Conservation (phyloP, 2,113 vertebrate species). For the Ochotona princeps region DNA sequence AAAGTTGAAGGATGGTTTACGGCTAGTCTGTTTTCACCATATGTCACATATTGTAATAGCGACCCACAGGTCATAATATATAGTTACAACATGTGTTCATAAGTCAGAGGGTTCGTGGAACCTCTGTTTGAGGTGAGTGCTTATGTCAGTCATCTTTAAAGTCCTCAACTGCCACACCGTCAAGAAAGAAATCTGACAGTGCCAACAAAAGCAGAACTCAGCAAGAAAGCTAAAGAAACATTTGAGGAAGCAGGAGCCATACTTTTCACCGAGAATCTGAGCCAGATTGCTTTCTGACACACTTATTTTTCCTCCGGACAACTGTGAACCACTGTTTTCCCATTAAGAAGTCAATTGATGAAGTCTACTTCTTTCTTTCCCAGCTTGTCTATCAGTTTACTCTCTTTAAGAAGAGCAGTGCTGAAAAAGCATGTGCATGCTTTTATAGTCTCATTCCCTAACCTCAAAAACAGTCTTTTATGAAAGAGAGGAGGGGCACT, state of each 20-base stretch:
- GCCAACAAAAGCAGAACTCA: conserved; percentile 83
- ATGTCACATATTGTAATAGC: conserved; percentile 79
- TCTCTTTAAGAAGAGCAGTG: conserved; percentile 16
- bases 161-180: conserved; percentile 69
- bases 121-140: conserved; percentile 84
- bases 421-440: conserved; percentile 4
- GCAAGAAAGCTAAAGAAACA: conserved; percentile 80
- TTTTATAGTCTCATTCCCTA: conserved; percentile 28
- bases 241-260: conserved; percentile 73
- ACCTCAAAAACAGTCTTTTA: conserved; percentile 46
- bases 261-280: conserved; percentile 73
- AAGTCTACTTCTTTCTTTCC: conserved; percentile 39
- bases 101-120: conserved; percentile 82
- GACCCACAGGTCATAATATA: conserved; percentile 76
- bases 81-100: conserved; percentile 74
- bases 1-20: conserved; percentile 80
- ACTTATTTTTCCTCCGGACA: conserved; percentile 61
- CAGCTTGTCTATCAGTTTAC: conserved; percentile 60
- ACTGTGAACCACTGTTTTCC: conserved; percentile 53
- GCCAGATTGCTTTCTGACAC: conserved; percentile 65
- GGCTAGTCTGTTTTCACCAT: conserved; percentile 79
- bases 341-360: conserved; percentile 44
- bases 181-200: conserved; percentile 80
- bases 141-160: conserved; percentile 83
- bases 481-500: background rate